Base-by-base conservation (phyloP, 2,888 invertebrate species). In the Adelognathus sp. region DNA sequence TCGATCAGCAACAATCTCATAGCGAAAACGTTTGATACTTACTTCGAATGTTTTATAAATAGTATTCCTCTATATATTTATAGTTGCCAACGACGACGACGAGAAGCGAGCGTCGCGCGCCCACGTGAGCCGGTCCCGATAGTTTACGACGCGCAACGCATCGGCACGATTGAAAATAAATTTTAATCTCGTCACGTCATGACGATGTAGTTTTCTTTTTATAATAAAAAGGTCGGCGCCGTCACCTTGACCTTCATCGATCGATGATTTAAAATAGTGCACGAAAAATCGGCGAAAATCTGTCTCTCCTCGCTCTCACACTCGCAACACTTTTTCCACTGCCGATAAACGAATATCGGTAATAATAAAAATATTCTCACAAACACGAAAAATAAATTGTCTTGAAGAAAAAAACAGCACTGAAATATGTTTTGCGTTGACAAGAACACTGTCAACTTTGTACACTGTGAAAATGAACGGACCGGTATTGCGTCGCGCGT, bases 11-110 rank as follows among this genome's bases (percentile, higher is more conserved):
- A 69, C 56, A 44, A 56, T 31, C 16, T 29, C 21, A 14, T 6
- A 3, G 44, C 39, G 33, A 50, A 44, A 31, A 3, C 21, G 14
- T 24, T 27, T 56, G 50, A 41, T 70, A 74, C 80, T 56, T 60
- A 76, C 73, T 60, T 66, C 33, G 54, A 69, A 74, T 54, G 44
- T 21, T 83, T 81, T 84, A 86, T 85, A 83, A 88, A 87, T 85
- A 86, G 84, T 78, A 61, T 50, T 63, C 33, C 63, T 76, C 80
- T 86, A 84, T 87, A 85, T n/a, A n/a, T n/a, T n/a, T 84, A 86
- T 87, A 87, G 84, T 71, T 76, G 70, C 24, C 44, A n/a, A n/a
- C n/a, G n/a, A n/a, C n/a, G n/a, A 31, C 24, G n/a, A 18, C 31
- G 33, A 7, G 3, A 18, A 46, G 41, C 7, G 52, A 14, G 4